These are phyloP conservation scores for Zaprionus gabonicus DNA, from an alignment of 1,140 invertebrate species.

Conservation along the genomic window DNA sequence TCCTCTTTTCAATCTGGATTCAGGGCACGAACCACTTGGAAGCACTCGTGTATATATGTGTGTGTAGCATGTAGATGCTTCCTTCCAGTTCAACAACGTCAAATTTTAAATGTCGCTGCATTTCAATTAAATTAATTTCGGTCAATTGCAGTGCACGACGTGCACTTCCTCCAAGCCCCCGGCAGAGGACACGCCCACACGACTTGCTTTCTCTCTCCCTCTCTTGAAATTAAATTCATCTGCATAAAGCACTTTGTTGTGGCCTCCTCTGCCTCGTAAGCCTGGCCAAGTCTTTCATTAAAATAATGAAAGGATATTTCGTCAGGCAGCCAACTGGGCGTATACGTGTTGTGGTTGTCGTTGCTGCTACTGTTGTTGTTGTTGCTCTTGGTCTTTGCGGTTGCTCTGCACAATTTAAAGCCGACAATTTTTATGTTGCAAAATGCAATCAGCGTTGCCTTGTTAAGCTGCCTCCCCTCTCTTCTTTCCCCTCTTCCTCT, in stretches of 20 bases:
- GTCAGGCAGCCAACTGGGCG: conserved; percentile 17
- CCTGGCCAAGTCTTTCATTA: conserved; percentile 61
- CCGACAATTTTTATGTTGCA: conserved; percentile 41
- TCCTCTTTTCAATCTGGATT: background rate
- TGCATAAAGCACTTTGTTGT: conserved; percentile 27
- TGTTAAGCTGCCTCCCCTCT: conserved; percentile 49
- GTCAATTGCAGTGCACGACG: conserved; percentile 23
- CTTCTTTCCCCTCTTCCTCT: background rate
- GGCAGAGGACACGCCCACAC: background rate
- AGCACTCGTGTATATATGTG: background rate
- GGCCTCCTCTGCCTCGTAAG: background rate
- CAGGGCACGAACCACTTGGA: background rate
- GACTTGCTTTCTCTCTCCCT: background rate
- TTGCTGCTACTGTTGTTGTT: background rate
- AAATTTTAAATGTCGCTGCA: conserved; percentile 12
- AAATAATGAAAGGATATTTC: conserved; percentile 73
- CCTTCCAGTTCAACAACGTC: background rate
- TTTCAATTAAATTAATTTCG: conserved; percentile 23
- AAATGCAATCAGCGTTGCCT: conserved; percentile 70
- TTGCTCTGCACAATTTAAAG: conserved; percentile 17
- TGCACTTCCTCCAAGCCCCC: background rate
- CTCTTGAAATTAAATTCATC: conserved; percentile 64
- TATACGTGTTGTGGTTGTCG: conserved; percentile 19
- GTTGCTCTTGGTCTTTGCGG: conserved; percentile 1
- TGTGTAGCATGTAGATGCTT: background rate